Conservation (phyloP, 2,888 invertebrate species). For the Halictus ligatus region DNA sequence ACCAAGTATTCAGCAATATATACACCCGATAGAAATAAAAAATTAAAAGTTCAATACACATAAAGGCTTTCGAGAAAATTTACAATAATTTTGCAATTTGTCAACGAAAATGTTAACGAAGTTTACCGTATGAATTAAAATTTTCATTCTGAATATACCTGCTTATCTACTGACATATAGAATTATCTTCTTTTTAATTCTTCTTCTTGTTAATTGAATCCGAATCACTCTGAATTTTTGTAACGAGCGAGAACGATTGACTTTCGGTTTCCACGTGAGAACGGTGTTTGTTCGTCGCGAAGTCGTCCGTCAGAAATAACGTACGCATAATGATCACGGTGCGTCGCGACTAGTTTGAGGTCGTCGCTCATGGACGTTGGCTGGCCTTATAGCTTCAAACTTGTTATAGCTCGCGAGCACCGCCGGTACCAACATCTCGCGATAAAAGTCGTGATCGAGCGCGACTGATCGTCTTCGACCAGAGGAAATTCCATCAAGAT, state of each 20-base stretch:
- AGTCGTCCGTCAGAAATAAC: conserved; percentile 37
- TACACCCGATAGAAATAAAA: neutral
- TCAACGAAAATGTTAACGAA: neutral
- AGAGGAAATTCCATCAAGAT: conserved; percentile 68
- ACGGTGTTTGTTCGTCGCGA: neutral
- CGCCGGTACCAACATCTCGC: conserved; percentile 48
- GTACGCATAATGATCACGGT: conserved; percentile 40
- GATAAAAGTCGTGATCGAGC: conserved; percentile 48
- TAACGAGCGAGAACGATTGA: neutral
- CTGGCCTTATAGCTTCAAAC: conserved; percentile 67
- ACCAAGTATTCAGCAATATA: neutral
- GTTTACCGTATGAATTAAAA: neutral
- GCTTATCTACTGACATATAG: neutral
- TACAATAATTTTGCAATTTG: neutral
- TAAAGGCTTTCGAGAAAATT: neutral
- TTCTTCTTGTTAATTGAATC: neutral
- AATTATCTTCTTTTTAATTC: neutral
- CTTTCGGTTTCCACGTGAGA: neutral
- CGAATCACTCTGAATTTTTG: neutral
- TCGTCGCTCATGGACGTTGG: conserved; percentile 69
- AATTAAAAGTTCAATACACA: neutral
- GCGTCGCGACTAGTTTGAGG: conserved; percentile 65
- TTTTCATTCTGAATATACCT: neutral
- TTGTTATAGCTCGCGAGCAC: conserved; percentile 47
- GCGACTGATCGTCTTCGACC: conserved; percentile 48